Base-by-base conservation (phyloP, 1,140 invertebrate species). In the Bombus turneri region DNA sequence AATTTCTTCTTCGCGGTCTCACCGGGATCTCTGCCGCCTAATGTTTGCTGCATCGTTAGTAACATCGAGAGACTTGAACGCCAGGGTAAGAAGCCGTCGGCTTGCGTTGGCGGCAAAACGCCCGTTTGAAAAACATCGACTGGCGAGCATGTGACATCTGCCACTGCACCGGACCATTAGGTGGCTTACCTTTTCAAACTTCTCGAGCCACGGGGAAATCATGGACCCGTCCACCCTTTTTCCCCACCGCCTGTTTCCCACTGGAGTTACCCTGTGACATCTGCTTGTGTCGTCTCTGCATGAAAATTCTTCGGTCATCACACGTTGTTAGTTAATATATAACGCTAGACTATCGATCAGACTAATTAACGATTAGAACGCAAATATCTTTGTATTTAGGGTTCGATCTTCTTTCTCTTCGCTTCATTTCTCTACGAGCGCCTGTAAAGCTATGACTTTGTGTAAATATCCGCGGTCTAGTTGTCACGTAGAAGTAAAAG, bases 41-140 rank as follows among this genome's bases (percentile, higher is more conserved):
- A 95, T 92, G 93, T 95, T 94, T 86, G 88, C 87, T 78, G 91
- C 83, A 93, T 91, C 92, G 94, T 86, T 94, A 95, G 94, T 95
- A 95, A 47, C 43, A 53, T 57, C 82, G 41, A 82, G 94, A 92
- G 94, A 95, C 93, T 95, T 93, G 94, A 95, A 95, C 94, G 94
- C 93, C 91, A 87, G 94, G 92, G 77, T 93, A 95, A 95, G 94
- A 94, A 94, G 90, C 91, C 87, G 91, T 76, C 80, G 64, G 86
- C 80, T 88, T 92, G 94, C 93, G 93, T 93, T 93, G 92, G 87
- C 91, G 90, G 90, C 80, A 91, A 93, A 93, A 92, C 92, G 92
- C 87, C 93, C 88, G 92, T 94, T 94, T 94, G 87, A 91, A 93
- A 95, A 95, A 95, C 93, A 94, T 95, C 87, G 86, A 81, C 10